Evolutionary conservation across 2,797 vertebrate species (phyloP).

Genomic region (Setipinna tenuifilis): DNA sequence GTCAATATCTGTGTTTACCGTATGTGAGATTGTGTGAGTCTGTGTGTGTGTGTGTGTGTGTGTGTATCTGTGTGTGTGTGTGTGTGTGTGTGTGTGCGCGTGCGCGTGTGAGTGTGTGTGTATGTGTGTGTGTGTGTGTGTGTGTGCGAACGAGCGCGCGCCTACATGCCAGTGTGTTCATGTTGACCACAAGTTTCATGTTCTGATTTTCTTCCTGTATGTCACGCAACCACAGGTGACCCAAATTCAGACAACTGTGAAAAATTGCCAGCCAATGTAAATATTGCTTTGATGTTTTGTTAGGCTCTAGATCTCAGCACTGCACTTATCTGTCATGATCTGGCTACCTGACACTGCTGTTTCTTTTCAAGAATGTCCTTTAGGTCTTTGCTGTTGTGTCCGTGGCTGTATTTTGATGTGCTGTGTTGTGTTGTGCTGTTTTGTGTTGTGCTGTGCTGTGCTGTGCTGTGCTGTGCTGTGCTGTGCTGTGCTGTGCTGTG

Average conservation of each 20-base stretch:
- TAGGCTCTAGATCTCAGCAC: neutral
- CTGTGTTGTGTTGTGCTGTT: too few species aligned
- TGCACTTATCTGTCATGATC: too few species aligned
- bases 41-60: neutral
- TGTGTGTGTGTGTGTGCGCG: constrained; percentile 6
- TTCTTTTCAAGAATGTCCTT: too few species aligned
- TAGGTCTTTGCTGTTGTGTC: too few species aligned
- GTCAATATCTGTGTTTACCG: neutral
- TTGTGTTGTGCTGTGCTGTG: too few species aligned
- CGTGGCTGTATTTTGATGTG: too few species aligned
- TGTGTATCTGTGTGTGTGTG: neutral
- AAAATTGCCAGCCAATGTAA: neutral
- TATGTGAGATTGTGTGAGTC: neutral
- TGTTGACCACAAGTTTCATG: constrained; percentile 8
- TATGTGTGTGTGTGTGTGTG: neutral
- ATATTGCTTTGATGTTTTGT: too few species aligned
- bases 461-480: too few species aligned
- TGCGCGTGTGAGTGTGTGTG: neutral
- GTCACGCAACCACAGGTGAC: neutral
- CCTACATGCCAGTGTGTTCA: neutral
- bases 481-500: too few species aligned
- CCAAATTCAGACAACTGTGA: neutral
- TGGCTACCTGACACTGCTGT: too few species aligned
- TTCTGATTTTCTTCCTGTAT: constrained; percentile 16
- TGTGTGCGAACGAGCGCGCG: neutral